Conservation (phyloP, 2,888 invertebrate genomes). For the Gandaritis pyraliata region DNA sequence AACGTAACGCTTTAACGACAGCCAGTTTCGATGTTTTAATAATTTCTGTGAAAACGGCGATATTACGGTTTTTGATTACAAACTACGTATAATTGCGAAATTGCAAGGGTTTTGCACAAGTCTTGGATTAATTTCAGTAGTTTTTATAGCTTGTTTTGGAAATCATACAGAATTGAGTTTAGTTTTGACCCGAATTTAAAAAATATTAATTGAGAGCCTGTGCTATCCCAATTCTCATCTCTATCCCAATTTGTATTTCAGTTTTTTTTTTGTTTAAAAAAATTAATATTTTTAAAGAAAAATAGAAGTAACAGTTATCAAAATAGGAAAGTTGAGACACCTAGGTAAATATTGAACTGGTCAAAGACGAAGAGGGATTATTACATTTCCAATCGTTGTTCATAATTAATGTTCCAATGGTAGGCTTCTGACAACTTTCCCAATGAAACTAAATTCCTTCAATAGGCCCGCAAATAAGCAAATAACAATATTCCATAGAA, state of each 20-base stretch:
- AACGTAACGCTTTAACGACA: constrained; percentile 37
- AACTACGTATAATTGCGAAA: constrained; percentile 40
- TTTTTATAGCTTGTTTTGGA: too few species aligned
- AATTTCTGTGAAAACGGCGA: constrained; percentile 51
- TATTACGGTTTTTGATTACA: constrained; percentile 48
- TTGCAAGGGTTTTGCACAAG: constrained; percentile 27
- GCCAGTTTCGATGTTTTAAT: constrained; percentile 49
- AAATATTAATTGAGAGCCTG: too few species aligned
- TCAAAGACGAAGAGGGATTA: background rate
- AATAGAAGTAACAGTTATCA: too few species aligned
- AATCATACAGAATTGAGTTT: too few species aligned
- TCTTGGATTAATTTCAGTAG: background rate
- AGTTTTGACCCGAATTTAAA: too few species aligned
- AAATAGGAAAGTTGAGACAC: too few species aligned
- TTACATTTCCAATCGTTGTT: constrained; percentile 3
- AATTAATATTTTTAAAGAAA: too few species aligned
- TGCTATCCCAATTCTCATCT: too few species aligned
- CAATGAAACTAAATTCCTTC: constrained; percentile 17
- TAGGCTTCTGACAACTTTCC: constrained; percentile 10
- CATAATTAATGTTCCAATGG: background rate
- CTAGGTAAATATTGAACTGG: too few species aligned
- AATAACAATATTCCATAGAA: constrained; percentile 15
- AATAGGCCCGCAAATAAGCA: constrained; percentile 19
- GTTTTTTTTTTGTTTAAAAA: too few species aligned
- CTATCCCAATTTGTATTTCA: too few species aligned